Evolutionary conservation across 2,797 vertebrate species (phyloP).

Genomic region (Macrochelys suwanniensis): DNA sequence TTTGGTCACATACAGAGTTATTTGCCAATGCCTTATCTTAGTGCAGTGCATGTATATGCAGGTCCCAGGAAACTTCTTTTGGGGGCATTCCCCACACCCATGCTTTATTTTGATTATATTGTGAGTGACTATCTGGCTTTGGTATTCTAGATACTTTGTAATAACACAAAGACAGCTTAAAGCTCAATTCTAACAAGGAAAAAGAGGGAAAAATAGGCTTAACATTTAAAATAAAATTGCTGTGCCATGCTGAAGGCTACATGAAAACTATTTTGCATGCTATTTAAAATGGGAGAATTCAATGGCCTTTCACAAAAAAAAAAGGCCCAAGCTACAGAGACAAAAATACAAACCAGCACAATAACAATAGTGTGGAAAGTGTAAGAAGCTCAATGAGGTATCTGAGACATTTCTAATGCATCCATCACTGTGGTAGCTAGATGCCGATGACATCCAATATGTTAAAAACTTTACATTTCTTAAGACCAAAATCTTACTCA

Average conservation of each 20-base stretch:
- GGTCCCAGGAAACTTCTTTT: neutral
- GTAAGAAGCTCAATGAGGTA: neutral
- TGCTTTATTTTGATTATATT: neutral
- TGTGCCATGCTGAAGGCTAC: neutral
- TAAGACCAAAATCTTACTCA: neutral
- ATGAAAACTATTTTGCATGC: neutral
- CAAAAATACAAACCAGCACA: neutral
- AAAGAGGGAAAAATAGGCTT: neutral
- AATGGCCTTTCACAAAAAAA: neutral
- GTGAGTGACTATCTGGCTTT: neutral
- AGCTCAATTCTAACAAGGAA: neutral
- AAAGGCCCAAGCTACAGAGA: neutral
- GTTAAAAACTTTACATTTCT: neutral
- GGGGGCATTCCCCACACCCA: neutral
- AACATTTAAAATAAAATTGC: neutral
- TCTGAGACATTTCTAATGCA: neutral
- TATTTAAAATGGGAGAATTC: neutral
- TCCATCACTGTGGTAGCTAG: neutral
- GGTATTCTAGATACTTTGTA: conserved; percentile 6
- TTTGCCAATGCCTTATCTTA: neutral
- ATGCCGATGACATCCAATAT: neutral
- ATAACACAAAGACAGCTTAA: neutral
- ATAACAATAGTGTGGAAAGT: neutral
- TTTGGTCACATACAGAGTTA: neutral
- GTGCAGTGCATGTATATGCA: neutral